Base-by-base conservation (phyloP, 2,113 vertebrate genomes). In the Pseudolaguvia tuberculata region DNA sequence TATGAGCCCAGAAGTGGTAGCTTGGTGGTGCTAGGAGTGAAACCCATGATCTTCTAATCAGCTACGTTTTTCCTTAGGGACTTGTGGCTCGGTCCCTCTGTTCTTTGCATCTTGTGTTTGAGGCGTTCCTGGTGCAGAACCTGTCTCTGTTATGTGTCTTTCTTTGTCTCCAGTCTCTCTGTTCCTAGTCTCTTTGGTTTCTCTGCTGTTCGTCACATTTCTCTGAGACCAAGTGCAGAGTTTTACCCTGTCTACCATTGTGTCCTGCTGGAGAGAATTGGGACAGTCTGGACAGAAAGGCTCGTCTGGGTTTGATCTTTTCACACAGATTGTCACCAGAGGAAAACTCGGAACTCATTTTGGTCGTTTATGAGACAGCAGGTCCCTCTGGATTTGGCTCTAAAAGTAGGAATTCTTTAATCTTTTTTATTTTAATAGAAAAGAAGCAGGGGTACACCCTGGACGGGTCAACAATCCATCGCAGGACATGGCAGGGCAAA, bases 121-220 rank as follows among this genome's bases (percentile, higher is more conserved):
- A 48, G 42, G 62, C 39, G 42, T 65, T 5, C 42, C 21, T 47
- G 5, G 0, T 25, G 39, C 62, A 65, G 42, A n/a, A 47, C 42
- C 47, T 5, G 21, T 47, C 39, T 65, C 42, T 48, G 62, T 65
- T 48, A 47, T 25, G 21, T 65, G 62, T 65, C 62, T 45, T 65
- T 25, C 42, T 25, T 25, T 65, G 62, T 65, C 62, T 65, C 21
- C 39, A 25, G 42, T 47, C 42, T 15, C 9, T 65, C 23, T 4
- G 14, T 65, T 48, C 42, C 62, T 65, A 21, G 61, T 47, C 61
- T 47, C 39, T 65, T 47, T 25, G 39, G 61, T 65, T 20, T 47
- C 47, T 65, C 62, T 65, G 42, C 47, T 47, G 62, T 48, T 47
- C 29, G 27, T 50, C 53, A 35, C 59, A 2, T 23, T 51, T 14